phyloP scores from a whole-genome alignment of 2,888 invertebrate species.

The Bellardia pandia region DNA sequence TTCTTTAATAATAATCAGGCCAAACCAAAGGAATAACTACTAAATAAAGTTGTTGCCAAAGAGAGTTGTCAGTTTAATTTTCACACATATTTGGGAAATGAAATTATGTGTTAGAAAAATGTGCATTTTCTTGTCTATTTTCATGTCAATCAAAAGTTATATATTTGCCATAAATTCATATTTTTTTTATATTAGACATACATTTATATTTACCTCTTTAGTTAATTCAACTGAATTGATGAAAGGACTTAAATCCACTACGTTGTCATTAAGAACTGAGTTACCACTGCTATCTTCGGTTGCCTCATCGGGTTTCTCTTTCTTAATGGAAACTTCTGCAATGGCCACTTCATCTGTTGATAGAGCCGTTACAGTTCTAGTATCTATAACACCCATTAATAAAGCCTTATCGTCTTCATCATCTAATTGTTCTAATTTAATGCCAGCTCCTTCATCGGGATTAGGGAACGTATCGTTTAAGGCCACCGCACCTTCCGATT shows the following conservation, averaged over 20 bases:
- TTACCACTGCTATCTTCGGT: constrained; percentile 34
- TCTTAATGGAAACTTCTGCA: constrained; percentile 52
- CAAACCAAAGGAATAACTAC: neutral
- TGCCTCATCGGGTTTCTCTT: constrained; percentile 71
- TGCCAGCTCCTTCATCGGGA: constrained; percentile 76
- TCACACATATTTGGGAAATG: neutral
- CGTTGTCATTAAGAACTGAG: constrained; percentile 44
- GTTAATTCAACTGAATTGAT: constrained; percentile 78
- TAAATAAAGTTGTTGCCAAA: too few relatives aligned
- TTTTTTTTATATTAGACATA: neutral
- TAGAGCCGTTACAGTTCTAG: constrained; percentile 61
- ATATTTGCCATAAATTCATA: neutral
- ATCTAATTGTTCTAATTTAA: constrained; percentile 77
- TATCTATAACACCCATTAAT: constrained; percentile 68
- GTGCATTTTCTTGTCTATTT: neutral
- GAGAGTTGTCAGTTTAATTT: neutral
- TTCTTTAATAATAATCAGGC: neutral
- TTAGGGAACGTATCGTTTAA: constrained; percentile 80
- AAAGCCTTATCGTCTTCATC: constrained; percentile 75
- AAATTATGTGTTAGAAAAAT: too few relatives aligned
- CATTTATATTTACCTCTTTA: constrained; percentile 79
- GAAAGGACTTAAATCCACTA: constrained; percentile 76
- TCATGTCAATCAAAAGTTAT: constrained; percentile 28
- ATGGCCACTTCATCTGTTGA: constrained; percentile 34
- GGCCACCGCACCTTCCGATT: constrained; percentile 73